phyloP scores from a whole-genome alignment of 2,113 vertebrate genomes.

The Nannospalax galili region DNA sequence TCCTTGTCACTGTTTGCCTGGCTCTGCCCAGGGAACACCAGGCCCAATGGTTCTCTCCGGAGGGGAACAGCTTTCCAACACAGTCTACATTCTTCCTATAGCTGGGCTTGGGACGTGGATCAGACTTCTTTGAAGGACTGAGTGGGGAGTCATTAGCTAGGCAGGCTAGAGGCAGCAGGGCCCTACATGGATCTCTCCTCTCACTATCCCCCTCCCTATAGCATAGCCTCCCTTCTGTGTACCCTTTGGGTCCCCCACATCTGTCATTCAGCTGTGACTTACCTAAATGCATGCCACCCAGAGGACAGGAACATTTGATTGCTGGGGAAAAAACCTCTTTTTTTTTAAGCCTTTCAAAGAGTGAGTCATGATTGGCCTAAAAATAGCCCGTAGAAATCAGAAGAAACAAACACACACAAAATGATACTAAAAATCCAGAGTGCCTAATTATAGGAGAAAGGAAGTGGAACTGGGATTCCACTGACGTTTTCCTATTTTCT shows the following conservation, averaged over 20 bases:
- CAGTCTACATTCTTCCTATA: not conserved
- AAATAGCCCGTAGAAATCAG: constrained; percentile 80
- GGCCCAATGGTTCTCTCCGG: not conserved
- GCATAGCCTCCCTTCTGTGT: not conserved
- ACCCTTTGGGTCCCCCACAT: not conserved
- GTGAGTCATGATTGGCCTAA: constrained; percentile 80
- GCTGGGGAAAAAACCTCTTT: constrained; percentile 43
- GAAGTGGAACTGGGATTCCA: constrained; percentile 72
- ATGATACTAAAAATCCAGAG: constrained; percentile 71
- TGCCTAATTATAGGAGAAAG: constrained; percentile 79
- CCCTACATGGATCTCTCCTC: not conserved
- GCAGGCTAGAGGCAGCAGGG: not conserved
- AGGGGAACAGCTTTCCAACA: too few relatives aligned
- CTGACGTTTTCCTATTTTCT: constrained; percentile 69
- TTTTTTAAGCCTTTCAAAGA: constrained; percentile 66
- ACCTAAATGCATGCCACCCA: constrained; percentile 49
- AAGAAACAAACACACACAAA: constrained; percentile 71
- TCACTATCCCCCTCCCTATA: not conserved
- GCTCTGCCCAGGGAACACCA: not conserved
- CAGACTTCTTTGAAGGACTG: not conserved
- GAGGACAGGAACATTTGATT: constrained; percentile 68
- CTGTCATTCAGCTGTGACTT: constrained; percentile 30
- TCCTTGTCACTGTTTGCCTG: not conserved
- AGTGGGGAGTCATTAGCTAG: too few relatives aligned
- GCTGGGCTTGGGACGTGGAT: not conserved